phyloP scores from a whole-genome alignment of 2,888 invertebrate genomes.

The Watsonalla cultraria region DNA sequence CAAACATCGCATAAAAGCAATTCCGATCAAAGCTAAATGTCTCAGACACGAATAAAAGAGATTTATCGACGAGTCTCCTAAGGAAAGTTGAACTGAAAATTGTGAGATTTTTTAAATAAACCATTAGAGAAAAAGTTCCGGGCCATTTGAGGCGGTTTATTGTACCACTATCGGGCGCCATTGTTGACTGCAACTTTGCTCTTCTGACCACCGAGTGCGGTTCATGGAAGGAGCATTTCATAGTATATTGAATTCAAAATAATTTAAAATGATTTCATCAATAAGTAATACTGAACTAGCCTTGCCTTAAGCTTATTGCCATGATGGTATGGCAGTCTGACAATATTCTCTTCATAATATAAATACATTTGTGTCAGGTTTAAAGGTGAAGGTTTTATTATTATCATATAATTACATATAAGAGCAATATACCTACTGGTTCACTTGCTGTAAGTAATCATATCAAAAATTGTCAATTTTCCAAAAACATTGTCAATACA shows the following conservation, averaged over 20 bases:
- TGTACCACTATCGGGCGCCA: constrained; percentile 66
- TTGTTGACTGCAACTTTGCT: constrained; percentile 61
- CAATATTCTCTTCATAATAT: too few species aligned
- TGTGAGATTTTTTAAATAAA: constrained; percentile 75
- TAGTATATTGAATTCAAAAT: background rate
- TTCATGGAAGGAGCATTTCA: background rate
- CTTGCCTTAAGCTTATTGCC: too few species aligned
- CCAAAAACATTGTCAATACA: too few species aligned
- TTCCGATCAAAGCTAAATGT: constrained; percentile 71
- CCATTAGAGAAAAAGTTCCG: constrained; percentile 76
- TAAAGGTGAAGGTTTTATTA: too few species aligned
- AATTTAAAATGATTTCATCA: background rate
- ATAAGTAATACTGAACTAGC: too few species aligned
- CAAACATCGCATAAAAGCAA: constrained; percentile 75
- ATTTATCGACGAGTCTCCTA: constrained; percentile 57
- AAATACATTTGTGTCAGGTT: too few species aligned
- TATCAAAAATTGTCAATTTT: too few species aligned
- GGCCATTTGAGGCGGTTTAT: constrained; percentile 73
- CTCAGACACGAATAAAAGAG: constrained; percentile 65
- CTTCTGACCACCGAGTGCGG: constrained; percentile 25
- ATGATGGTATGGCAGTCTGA: too few species aligned
- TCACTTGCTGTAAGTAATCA: too few species aligned
- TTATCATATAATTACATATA: too few species aligned
- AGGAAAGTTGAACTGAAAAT: constrained; percentile 72
- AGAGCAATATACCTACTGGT: too few species aligned